These are phyloP conservation scores for Oreochromis aureus DNA, from an alignment of 2,113 vertebrate genomes.

Conservation along the genomic window DNA sequence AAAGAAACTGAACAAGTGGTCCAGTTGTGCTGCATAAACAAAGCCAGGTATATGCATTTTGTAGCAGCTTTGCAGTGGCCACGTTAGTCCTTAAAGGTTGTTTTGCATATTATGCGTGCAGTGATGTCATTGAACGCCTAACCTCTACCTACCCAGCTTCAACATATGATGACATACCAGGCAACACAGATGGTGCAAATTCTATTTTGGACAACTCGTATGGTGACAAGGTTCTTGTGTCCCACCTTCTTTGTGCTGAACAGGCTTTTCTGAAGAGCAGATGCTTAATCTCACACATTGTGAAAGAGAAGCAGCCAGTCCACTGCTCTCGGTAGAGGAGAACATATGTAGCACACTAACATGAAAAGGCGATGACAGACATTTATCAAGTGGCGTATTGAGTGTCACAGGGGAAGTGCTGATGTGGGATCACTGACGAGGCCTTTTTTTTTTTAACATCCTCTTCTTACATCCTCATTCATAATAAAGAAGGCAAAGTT, in stretches of 20 bases:
- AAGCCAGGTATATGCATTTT: constrained; percentile 34
- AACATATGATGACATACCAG: constrained; percentile 44
- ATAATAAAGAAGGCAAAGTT: constrained; percentile 33
- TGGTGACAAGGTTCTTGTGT: constrained; percentile 37
- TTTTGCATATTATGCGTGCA: constrained; percentile 63
- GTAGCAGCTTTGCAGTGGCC: constrained; percentile 58
- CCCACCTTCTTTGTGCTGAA: constrained; percentile 40
- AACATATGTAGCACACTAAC: neutral
- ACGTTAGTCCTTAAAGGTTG: constrained; percentile 30
- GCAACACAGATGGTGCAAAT: constrained; percentile 43
- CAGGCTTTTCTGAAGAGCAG: constrained; percentile 8
- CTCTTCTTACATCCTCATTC: constrained; percentile 33
- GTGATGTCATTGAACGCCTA: neutral
- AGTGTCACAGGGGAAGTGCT: constrained; percentile 43
- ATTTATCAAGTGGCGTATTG: constrained; percentile 42
- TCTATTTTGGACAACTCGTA: constrained; percentile 27
- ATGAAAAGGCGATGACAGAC: constrained; percentile 32
- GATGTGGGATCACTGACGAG: constrained; percentile 35
- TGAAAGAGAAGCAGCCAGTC: neutral
- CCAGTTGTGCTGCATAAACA: neutral
- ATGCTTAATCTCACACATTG: neutral
- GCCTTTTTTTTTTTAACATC: constrained; percentile 5
- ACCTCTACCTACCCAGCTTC: neutral
- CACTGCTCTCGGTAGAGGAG: neutral
- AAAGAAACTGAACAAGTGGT: neutral